Evolutionary conservation across 2,113 vertebrate species (phyloP), one percentile per base, ranked within the genome.

Genomic region (Tamias sibiricus): DNA sequence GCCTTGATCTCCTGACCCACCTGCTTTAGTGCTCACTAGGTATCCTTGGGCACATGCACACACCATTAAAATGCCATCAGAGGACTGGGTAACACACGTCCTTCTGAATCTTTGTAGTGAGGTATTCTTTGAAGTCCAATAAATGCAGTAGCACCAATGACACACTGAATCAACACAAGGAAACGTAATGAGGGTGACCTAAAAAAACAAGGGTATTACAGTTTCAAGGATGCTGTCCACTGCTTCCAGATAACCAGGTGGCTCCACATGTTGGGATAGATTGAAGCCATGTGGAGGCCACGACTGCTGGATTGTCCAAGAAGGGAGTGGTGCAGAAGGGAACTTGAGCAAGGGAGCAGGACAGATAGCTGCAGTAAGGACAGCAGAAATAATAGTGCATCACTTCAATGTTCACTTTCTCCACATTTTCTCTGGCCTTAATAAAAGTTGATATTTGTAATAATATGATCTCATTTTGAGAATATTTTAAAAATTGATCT

Each of bases 351-450:
- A 2, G 4, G 7, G 35, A 64, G 17, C 22, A 54, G 72, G 40
- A 35, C 1, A 5, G 2, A 35, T 1, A 11, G 4, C 32, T 62
- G 19, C 30, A n/a, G n/a, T 26, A 40, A 90, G 30, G 49, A 57
- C 3, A 19, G 24, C 4, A 1, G 32, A 14, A 19, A 62, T 35
- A 26, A 77, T 0, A 52, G 22, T 10, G 2, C 6, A 1, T 68
- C 32, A 14, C 42, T 87, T 86, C 47, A 19, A 42, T 52, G 32
- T 0, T 30, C 76, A 35, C 4, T 2, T n/a, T 79, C 28, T 19
- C n/a, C 57, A 19, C 14, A 26, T 95, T 80, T 91, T 72, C 49
- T 72, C 12, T 20, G 13, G 17, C 32, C 42, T 62, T 32, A 81
- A 75, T 47, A 44, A 74, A 79, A 69, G 22, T 44, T 37, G 17